phyloP scores from a whole-genome alignment of 2,888 invertebrate genomes.

The Drosophila sordidapex region DNA sequence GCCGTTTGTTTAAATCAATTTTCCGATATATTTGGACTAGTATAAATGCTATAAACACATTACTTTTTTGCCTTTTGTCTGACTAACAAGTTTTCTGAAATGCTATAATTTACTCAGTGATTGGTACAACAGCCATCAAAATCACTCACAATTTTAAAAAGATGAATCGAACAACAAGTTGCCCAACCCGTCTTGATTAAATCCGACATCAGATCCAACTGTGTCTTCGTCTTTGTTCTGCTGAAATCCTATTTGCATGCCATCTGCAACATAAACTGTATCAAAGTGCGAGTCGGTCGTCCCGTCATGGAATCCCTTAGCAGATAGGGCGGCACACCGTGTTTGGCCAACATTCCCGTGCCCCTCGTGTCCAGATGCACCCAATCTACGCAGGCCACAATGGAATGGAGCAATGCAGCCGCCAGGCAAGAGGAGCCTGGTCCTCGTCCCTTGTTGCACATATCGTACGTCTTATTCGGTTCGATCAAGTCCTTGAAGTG shows the following conservation, averaged over 20 bases:
- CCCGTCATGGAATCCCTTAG: slow-evolving; percentile 87
- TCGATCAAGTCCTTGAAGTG: slow-evolving; percentile 78
- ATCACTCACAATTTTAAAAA: neutral
- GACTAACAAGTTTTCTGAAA: neutral
- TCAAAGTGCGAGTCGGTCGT: slow-evolving; percentile 87
- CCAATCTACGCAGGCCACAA: slow-evolving; percentile 88
- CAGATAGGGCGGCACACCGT: slow-evolving; percentile 88
- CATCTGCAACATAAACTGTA: slow-evolving; percentile 85
- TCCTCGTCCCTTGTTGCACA: slow-evolving; percentile 87
- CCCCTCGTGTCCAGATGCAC: slow-evolving; percentile 90
- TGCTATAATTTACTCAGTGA: neutral
- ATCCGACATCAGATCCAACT: neutral
- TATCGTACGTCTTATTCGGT: slow-evolving; percentile 85
- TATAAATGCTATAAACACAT: neutral
- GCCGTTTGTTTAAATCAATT: neutral
- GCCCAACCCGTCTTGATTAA: neutral
- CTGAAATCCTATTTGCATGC: slow-evolving; percentile 63
- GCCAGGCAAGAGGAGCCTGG: slow-evolving; percentile 88
- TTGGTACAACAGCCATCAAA: neutral
- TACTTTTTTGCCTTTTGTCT: neutral
- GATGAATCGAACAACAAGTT: neutral
- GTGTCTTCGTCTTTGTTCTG: neutral
- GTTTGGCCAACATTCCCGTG: slow-evolving; percentile 87
- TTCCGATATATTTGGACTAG: neutral
- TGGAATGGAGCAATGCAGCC: slow-evolving; percentile 89